Evolutionary conservation across 1,140 invertebrate genomes (phyloP), one percentile per base, ranked within the genome.

Genomic region (Heliothis subflexa): DNA sequence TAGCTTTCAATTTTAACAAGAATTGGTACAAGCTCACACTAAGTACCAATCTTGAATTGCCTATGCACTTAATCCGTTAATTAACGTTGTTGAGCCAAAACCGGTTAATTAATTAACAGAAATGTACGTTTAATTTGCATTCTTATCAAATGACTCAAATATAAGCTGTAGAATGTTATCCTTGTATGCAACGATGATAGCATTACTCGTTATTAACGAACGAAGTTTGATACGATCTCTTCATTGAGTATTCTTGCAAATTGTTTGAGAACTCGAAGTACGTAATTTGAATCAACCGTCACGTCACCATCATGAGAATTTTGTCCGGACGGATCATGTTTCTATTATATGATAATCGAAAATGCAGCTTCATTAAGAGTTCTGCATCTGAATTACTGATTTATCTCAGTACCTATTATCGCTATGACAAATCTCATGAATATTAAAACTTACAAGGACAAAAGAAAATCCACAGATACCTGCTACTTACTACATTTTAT

Each of bases 291-390:
- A 49, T 49, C 2, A 66, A 49, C 11, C 25, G 55, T n/a, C n/a
- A 47, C 40, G n/a, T 5, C 14, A 62, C 16, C n/a, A 9, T 61
- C 57, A 61, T 61, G 33, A 25, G 59, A 45, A 62, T 62, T 14
- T 16, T 62, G n/a, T 33, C 4, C n/a, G 9, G 59, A 14, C 14
- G n/a, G 25, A 62, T 28, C 59, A 11, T 62, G 16, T 45, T 40
- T 62, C 13, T 14, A 62, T 62, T 40, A 45, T 62, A 62, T 40
- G 28, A 62, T 61, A 62, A 62, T 62, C 40, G 59, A 62, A 62
- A 62, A n/a, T 40, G 59, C 28, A 28, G 28, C 14, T 62, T 62
- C 59, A 61, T 33, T 62, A 40, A 5, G 2, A 40, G 33, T 40
- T 62, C 33, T 16, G 59, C 59, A 62, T 62, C 33, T 28, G 33